These are phyloP conservation scores for Lepidochrysops patricia DNA, from an alignment of 2,888 invertebrate genomes.

Conservation along the genomic window DNA sequence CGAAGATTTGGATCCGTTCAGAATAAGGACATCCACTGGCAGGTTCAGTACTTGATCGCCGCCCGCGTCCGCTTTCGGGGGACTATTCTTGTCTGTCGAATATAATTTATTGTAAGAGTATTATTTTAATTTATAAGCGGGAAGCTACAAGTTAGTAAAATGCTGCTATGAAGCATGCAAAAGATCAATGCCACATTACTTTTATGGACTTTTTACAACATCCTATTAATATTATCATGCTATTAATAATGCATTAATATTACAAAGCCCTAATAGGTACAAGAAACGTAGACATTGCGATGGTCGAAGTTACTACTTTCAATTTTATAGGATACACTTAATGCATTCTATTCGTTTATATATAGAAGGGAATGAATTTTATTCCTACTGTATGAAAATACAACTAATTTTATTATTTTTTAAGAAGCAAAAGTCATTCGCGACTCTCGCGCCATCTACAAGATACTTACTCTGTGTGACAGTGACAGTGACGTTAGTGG, in stretches of 20 bases:
- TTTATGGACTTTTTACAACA: background rate
- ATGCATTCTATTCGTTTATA: too few species aligned
- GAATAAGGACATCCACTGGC: slow-evolving; percentile 82
- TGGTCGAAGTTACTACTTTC: too few species aligned
- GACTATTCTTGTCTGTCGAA: slow-evolving; percentile 86
- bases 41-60: slow-evolving; percentile 86
- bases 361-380: too few species aligned
- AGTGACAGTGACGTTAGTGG: slow-evolving; percentile 81
- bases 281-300: background rate
- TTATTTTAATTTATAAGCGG: background rate
- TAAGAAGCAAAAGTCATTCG: too few species aligned
- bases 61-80: slow-evolving; percentile 92
- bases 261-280: background rate
- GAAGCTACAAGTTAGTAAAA: background rate
- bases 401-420: too few species aligned
- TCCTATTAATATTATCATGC: background rate
- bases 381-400: too few species aligned
- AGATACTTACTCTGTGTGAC: slow-evolving; percentile 86
- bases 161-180: background rate
- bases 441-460: too few species aligned
- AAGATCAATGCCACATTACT: background rate
- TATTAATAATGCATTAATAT: background rate
- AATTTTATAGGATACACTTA: too few species aligned
- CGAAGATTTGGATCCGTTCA: slow-evolving; percentile 89
- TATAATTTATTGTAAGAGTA: background rate